Evolutionary conservation across 2,888 invertebrate genomes (phyloP).

Genomic region (Quadriops clusia): DNA sequence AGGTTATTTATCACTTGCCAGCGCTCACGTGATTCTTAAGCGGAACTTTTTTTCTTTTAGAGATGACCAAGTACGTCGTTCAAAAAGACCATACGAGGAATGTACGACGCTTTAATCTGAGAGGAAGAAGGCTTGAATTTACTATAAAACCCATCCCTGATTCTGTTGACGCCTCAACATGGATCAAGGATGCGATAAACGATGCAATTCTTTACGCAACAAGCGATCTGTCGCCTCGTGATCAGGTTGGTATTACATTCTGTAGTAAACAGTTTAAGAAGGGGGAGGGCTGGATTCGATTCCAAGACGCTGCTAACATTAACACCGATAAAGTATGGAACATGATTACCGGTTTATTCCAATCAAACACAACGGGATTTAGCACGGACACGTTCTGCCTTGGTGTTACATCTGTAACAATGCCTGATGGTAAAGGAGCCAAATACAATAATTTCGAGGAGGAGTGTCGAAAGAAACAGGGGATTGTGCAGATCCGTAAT

Average conservation of each 20-base stretch:
- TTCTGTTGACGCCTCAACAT: conserved; percentile 6
- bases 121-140: too few relatives aligned
- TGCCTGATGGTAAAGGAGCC: conserved; percentile 10
- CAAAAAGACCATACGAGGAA: too few relatives aligned
- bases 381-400: conserved; percentile 16
- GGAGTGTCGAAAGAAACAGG: conserved; percentile 9
- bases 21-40: too few relatives aligned
- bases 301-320: conserved; percentile 4
- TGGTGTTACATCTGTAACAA: conserved; percentile 10
- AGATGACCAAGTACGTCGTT: too few relatives aligned
- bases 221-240: conserved; percentile 2
- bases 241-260: conserved; percentile 8
- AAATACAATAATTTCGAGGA: conserved; percentile 12
- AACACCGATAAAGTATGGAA: conserved; percentile 9
- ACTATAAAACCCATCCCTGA: conserved; percentile 11
- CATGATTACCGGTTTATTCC: conserved; percentile 5
- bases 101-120: too few relatives aligned
- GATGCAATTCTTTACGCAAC: conserved; percentile 10
- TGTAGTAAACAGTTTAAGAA: conserved; percentile 6
- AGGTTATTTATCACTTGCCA: too few relatives aligned
- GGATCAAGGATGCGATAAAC: conserved; percentile 9
- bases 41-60: too few relatives aligned
- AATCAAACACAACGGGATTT: conserved; percentile 10
- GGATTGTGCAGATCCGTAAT: conserved; percentile 13
- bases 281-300: conserved; percentile 4